phyloP scores from a whole-genome alignment of 2,888 invertebrate genomes.

The Tetragonisca angustula region DNA sequence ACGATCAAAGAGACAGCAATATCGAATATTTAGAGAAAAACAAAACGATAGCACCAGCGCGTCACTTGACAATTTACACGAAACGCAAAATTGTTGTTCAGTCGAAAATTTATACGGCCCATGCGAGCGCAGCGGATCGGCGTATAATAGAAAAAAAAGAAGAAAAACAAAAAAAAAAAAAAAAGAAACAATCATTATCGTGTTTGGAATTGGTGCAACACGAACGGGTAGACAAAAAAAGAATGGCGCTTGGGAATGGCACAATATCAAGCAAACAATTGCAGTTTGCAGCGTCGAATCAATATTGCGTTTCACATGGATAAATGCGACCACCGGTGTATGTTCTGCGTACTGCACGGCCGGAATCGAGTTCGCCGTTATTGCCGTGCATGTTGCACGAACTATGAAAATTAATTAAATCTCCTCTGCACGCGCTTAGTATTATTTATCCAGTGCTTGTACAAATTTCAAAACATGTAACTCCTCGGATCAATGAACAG shows the following conservation, averaged over 20 bases:
- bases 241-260: background rate
- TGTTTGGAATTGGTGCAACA: background rate
- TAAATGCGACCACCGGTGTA: conserved; percentile 24
- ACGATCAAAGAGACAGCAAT: background rate
- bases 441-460: conserved; percentile 39
- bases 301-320: conserved; percentile 45
- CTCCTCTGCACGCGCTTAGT: background rate
- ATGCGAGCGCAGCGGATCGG: background rate
- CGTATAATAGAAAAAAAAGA: background rate
- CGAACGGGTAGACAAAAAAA: background rate
- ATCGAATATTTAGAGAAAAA: background rate
- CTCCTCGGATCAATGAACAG: conserved; percentile 4
- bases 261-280: conserved; percentile 30
- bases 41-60: background rate
- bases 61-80: background rate
- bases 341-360: conserved; percentile 11
- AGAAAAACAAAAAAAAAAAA: too few relatives aligned
- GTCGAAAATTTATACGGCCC: too few relatives aligned
- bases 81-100: too few relatives aligned
- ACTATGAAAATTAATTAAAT: conserved; percentile 48
- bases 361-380: conserved; percentile 47
- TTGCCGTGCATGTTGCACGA: conserved; percentile 27
- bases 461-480: conserved; percentile 20
- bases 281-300: conserved; percentile 26
- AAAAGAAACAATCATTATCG: background rate